Percentiles rank a stretch among this genome's conserved stretches.
Evolutionary conservation across 2,113 vertebrate genomes (phyloP).

Genomic region (Ochotona princeps): DNA sequence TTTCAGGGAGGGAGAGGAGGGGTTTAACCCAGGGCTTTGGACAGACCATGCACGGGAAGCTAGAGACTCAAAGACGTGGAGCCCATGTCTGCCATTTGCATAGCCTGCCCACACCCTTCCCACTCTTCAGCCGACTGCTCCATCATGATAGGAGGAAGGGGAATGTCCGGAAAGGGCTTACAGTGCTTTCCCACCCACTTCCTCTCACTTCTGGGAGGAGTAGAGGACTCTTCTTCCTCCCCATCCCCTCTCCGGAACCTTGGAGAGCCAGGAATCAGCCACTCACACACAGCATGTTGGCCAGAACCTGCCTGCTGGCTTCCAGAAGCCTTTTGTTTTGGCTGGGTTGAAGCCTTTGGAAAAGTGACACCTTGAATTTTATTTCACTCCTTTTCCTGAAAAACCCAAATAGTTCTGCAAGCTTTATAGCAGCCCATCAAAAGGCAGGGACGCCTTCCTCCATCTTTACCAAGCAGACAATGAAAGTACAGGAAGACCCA

Average conservation of each 20-base stretch:
- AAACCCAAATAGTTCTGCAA: conserved; percentile 49
- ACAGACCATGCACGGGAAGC: not conserved
- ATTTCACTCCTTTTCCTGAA: conserved; percentile 61
- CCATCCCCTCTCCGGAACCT: not conserved
- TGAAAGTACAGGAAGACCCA: conserved; percentile 35
- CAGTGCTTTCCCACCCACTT: fast-evolving
- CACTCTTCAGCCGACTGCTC: not conserved
- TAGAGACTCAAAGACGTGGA: not conserved
- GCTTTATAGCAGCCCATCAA: conserved; percentile 69
- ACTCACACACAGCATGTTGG: not conserved
- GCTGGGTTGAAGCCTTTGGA: conserved; percentile 60
- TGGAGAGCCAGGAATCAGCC: not conserved
- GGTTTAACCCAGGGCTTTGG: not conserved
- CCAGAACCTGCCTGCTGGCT: conserved; percentile 28
- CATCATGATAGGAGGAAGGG: too few species aligned
- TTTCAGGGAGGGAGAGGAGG: not conserved
- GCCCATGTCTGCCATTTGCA: not conserved
- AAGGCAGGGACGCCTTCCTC: conserved; percentile 57
- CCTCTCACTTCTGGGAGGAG: not conserved
- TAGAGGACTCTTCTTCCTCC: not conserved
- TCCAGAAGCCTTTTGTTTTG: conserved; percentile 66
- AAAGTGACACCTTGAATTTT: conserved; percentile 75
- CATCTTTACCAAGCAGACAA: conserved; percentile 64
- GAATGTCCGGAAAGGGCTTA: not conserved
- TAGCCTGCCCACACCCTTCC: not conserved